Conservation (phyloP, 2,888 invertebrate genomes). For the Vanessa cardui region DNA sequence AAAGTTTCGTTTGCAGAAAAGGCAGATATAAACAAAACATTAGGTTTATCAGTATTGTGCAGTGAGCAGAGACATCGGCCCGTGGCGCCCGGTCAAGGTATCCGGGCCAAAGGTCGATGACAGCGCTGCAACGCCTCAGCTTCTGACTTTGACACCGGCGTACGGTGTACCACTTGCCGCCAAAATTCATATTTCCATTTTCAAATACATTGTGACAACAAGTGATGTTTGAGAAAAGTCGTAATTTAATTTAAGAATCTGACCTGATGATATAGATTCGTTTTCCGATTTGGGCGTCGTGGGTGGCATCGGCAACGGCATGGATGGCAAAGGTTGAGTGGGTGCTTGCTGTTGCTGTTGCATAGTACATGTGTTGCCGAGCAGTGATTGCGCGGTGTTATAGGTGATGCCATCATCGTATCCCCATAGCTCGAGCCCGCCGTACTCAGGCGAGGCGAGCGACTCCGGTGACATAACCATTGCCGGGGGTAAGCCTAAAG, state of each 20-base stretch:
- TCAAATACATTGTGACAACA: background rate
- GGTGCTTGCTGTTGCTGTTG: constrained; percentile 75
- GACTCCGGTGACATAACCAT: constrained; percentile 91
- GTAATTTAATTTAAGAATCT: constrained; percentile 44
- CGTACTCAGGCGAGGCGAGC: constrained; percentile 89
- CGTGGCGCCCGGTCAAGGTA: constrained; percentile 80
- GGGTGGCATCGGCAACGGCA: constrained; percentile 78
- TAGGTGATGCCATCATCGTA: constrained; percentile 82
- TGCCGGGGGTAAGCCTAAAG: constrained; percentile 86
- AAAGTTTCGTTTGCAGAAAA: constrained; percentile 19
- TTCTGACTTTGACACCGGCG: constrained; percentile 45
- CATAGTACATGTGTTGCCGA: constrained; percentile 76
- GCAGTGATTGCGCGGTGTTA: constrained; percentile 71
- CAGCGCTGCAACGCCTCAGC: constrained; percentile 58
- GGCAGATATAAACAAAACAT: constrained; percentile 64
- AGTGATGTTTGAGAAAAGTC: constrained; percentile 12
- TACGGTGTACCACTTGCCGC: constrained; percentile 60
- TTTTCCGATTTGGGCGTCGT: constrained; percentile 81
- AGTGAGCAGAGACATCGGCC: constrained; percentile 70
- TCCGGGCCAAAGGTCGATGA: constrained; percentile 82
- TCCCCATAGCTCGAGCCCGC: constrained; percentile 92
- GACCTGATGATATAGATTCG: constrained; percentile 81
- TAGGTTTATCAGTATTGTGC: constrained; percentile 58
- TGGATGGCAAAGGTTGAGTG: constrained; percentile 80
- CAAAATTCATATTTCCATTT: constrained; percentile 50